Conservation (phyloP, 1,140 invertebrate genomes). For the Cherax destructor region DNA sequence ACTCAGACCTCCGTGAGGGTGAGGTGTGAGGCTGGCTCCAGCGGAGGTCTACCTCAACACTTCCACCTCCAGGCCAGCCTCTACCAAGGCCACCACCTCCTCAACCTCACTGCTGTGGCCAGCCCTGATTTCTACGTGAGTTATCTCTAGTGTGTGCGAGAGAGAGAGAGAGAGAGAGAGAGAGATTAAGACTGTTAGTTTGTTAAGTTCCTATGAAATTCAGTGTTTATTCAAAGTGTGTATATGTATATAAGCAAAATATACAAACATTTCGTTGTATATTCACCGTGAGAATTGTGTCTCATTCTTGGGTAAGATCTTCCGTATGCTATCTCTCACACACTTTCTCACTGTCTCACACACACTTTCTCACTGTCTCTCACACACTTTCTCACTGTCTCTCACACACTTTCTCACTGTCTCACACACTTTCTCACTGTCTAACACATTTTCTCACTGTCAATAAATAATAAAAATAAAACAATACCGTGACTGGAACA, state of each 20-base stretch:
- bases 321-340: too few relatives aligned
- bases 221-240: not conserved
- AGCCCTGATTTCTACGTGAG: not conserved
- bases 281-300: not conserved
- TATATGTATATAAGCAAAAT: not conserved
- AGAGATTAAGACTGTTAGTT: not conserved
- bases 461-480: not conserved
- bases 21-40: conserved; percentile 38
- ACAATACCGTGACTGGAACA: too few relatives aligned
- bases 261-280: not conserved
- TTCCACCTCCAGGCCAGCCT: conserved; percentile 41
- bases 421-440: not conserved
- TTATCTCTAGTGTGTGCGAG: not conserved
- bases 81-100: conserved; percentile 2
- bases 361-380: not conserved
- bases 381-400: not conserved
- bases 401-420: not conserved
- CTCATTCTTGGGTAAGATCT: too few relatives aligned
- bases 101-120: conserved; percentile 33
- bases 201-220: not conserved
- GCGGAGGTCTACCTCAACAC: conserved; percentile 32
- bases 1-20: conserved; percentile 31
- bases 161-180: too few relatives aligned
- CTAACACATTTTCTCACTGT: too few relatives aligned
- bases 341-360: not conserved